Conservation (phyloP, 2,888 invertebrate genomes). For the Gari tellinella region DNA sequence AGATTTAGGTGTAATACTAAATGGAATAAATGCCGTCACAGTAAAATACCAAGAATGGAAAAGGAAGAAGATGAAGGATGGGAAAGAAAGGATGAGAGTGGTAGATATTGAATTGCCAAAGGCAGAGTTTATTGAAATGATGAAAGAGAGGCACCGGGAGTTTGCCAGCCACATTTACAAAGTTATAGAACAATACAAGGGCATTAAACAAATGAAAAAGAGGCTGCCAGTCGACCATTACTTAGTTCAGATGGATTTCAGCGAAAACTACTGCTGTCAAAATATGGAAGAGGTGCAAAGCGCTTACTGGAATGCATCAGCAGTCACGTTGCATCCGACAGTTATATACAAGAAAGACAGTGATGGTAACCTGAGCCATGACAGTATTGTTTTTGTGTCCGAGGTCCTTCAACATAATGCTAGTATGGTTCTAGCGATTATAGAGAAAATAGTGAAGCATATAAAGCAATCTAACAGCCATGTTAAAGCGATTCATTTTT, state of each 20-base stretch:
- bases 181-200: constrained; percentile 7
- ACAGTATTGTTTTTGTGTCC: constrained; percentile 44
- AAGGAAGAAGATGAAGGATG: constrained; percentile 13
- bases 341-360: constrained; percentile 31
- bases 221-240: not conserved
- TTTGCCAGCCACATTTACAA: constrained; percentile 6
- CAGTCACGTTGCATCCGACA: constrained; percentile 48
- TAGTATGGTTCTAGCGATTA: constrained; percentile 31
- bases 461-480: not conserved
- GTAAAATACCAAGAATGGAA: constrained; percentile 28
- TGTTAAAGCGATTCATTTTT: constrained; percentile 31
- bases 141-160: constrained; percentile 75
- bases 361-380: constrained; percentile 22
- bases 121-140: constrained; percentile 79
- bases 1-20: not conserved
- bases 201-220: constrained; percentile 8
- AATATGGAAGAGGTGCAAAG: too few species aligned
- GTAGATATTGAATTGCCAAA: constrained; percentile 4
- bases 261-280: constrained; percentile 44
- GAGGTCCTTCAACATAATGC: constrained; percentile 45
- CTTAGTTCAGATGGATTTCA: constrained; percentile 31
- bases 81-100: constrained; percentile 24
- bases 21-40: not conserved
- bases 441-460: constrained; percentile 15
- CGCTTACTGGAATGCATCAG: constrained; percentile 37